Evolutionary conservation across 2,888 invertebrate species (phyloP).

Genomic region (Gymnoscelis rufifasciata): DNA sequence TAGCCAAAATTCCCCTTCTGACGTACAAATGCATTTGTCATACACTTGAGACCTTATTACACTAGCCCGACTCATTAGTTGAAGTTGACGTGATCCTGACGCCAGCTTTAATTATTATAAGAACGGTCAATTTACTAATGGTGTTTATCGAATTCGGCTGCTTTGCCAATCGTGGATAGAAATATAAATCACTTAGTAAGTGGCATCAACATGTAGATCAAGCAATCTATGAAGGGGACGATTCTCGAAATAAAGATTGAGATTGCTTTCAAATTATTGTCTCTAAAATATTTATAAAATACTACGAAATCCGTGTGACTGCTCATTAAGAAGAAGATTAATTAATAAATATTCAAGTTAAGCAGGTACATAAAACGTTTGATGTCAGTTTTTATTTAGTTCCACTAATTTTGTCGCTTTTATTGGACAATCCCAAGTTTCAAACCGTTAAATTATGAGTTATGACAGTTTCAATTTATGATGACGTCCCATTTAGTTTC

Average conservation of each 20-base stretch:
- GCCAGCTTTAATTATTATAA: conserved; percentile 68
- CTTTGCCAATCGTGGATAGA: no score
- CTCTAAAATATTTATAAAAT: no score
- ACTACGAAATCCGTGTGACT: background rate
- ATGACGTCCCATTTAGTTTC: conserved; percentile 10
- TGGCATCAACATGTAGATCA: no score
- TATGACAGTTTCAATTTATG: conserved; percentile 13
- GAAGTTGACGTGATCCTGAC: conserved; percentile 73
- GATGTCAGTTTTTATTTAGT: conserved; percentile 30
- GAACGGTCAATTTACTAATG: conserved; percentile 31
- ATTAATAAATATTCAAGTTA: background rate
- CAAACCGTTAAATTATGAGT: conserved; percentile 4
- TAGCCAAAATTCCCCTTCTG: conserved; percentile 48
- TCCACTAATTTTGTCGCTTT: conserved; percentile 1
- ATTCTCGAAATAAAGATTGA: no score
- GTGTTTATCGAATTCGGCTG: no score
- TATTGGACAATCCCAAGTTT: background rate
- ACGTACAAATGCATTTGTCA: conserved; percentile 68
- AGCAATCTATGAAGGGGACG: no score
- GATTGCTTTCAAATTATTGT: no score
- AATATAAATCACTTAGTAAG: no score
- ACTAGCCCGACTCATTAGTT: conserved; percentile 56
- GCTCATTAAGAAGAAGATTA: background rate
- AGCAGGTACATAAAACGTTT: background rate
- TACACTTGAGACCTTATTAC: conserved; percentile 29